Evolutionary conservation across 2,797 vertebrate genomes (phyloP).

Genomic region (Philypnodon macrostomus): DNA sequence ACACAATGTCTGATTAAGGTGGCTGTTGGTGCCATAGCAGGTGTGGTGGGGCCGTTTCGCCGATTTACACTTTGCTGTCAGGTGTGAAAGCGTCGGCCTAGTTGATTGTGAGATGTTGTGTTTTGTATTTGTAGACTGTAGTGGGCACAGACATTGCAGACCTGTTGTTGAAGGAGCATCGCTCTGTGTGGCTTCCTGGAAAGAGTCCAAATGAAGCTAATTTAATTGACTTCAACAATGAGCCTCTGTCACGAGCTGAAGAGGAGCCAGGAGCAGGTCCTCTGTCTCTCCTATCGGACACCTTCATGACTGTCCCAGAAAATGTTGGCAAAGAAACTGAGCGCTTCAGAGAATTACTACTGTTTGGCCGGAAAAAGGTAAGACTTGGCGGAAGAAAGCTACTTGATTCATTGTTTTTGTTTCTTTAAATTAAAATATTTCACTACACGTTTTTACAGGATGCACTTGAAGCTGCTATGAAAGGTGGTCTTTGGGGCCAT

Average conservation of each 20-base stretch:
- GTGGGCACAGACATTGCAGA: constrained; percentile 96
- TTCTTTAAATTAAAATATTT: not conserved
- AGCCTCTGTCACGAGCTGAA: constrained; percentile 84
- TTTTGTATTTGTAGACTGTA: constrained; percentile 76
- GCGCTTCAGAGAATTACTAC: constrained; percentile 90
- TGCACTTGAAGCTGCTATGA: constrained; percentile 97
- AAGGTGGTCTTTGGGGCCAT: constrained; percentile 95
- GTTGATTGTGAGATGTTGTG: not conserved
- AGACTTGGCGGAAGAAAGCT: not conserved
- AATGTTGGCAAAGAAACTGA: constrained; percentile 88
- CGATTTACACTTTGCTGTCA: too few species aligned
- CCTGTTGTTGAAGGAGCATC: constrained; percentile 90
- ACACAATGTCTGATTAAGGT: too few species aligned
- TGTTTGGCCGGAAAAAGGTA: constrained; percentile 96
- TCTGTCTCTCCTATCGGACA: constrained; percentile 89
- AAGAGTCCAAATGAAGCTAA: constrained; percentile 97
- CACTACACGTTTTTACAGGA: constrained; percentile 74
- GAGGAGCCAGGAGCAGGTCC: constrained; percentile 88
- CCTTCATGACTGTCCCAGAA: constrained; percentile 75
- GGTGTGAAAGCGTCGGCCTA: too few species aligned
- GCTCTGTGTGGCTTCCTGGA: constrained; percentile 93
- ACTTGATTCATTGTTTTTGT: not conserved
- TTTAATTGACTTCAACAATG: constrained; percentile 94
- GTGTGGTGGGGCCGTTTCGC: too few species aligned
- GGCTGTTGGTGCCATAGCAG: too few species aligned